These are phyloP conservation scores for Apodemia duryi DNA, from an alignment of 2,888 invertebrate genomes.

Conservation along the genomic window DNA sequence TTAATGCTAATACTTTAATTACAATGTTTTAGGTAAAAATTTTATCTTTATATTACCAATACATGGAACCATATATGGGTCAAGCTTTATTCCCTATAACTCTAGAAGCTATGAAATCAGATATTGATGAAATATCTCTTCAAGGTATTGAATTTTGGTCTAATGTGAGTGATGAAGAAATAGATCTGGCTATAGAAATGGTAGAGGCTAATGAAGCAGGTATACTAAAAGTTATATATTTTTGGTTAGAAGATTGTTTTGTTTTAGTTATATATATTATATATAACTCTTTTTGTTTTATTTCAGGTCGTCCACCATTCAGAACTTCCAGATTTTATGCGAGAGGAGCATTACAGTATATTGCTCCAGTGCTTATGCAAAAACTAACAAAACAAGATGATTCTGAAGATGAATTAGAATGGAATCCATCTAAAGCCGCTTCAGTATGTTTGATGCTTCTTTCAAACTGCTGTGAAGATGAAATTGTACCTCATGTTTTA, in stretches of 20 bases:
- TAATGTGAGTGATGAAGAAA: slow-evolving; percentile 99
- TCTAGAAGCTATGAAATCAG: slow-evolving; percentile 98
- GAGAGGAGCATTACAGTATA: slow-evolving; percentile 96
- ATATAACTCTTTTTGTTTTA: slow-evolving; percentile 19
- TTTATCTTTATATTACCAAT: slow-evolving; percentile 98
- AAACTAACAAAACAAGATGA: slow-evolving; percentile 98
- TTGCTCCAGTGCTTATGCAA: slow-evolving; percentile 96
- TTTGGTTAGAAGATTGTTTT: neutral
- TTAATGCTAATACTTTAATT: neutral
- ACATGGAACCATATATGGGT: slow-evolving; percentile 99
- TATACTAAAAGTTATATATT: slow-evolving; percentile 31
- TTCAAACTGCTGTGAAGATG: slow-evolving; percentile 98
- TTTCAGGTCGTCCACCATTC: slow-evolving; percentile 91
- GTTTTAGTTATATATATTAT: slow-evolving; percentile 15
- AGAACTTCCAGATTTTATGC: slow-evolving; percentile 97
- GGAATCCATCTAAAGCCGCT: slow-evolving; percentile 99
- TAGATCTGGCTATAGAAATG: slow-evolving; percentile 95
- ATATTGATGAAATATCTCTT: slow-evolving; percentile 95
- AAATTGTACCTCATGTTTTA: slow-evolving; percentile 95
- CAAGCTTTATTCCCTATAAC: slow-evolving; percentile 98
- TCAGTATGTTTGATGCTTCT: slow-evolving; percentile 99
- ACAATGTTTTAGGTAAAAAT: slow-evolving; percentile 84
- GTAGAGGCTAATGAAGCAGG: slow-evolving; percentile 94
- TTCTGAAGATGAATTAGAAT: slow-evolving; percentile 98
- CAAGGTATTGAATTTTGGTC: slow-evolving; percentile 99